These are phyloP conservation scores for Arvicanthis niloticus DNA, from an alignment of 2,113 vertebrate genomes.

Conservation along the genomic window DNA sequence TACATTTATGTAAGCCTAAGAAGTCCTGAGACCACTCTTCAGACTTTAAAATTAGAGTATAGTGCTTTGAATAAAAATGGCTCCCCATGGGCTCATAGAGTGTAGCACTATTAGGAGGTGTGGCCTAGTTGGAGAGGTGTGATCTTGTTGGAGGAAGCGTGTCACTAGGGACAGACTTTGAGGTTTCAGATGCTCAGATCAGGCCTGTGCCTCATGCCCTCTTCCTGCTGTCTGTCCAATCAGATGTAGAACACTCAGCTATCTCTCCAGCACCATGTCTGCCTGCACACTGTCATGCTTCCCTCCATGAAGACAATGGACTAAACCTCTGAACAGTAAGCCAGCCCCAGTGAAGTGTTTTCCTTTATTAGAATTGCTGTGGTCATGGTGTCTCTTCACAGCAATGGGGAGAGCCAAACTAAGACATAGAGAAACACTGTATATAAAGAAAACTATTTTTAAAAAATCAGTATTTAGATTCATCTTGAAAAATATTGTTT, in stretches of 20 bases:
- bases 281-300: not conserved
- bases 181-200: not conserved
- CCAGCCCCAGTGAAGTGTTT: not conserved
- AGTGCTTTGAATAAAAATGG: not conserved
- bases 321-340: not conserved
- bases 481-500: slow-evolving; percentile 22
- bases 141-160: too few species aligned
- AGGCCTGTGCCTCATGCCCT: not conserved
- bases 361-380: not conserved
- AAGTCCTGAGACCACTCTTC: slow-evolving; percentile 51
- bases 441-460: slow-evolving; percentile 1
- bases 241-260: not conserved
- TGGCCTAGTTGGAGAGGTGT: not conserved
- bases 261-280: not conserved
- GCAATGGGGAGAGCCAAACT: not conserved
- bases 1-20: slow-evolving; percentile 26
- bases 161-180: not conserved
- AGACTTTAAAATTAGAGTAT: not conserved
- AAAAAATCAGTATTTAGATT: slow-evolving; percentile 51
- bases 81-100: not conserved
- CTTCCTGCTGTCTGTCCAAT: not conserved
- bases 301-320: not conserved
- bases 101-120: not conserved
- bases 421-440: not conserved
- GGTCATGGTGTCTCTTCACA: not conserved